Conservation (phyloP, 2,797 vertebrate genomes). For the Micropoecilia bifurca region DNA sequence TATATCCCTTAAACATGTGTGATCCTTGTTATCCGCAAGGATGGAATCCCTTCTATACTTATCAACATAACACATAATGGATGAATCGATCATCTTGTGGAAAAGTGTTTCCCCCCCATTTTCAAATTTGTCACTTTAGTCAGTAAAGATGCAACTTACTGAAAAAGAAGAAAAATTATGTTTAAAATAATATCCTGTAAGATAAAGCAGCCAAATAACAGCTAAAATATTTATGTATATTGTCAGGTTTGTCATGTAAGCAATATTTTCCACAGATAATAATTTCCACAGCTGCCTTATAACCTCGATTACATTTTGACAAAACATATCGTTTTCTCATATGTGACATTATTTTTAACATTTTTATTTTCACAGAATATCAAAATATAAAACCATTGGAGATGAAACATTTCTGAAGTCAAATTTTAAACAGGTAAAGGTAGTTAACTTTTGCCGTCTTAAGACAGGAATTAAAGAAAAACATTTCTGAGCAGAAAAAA, state of each 20-base stretch:
- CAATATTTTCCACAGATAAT: background rate
- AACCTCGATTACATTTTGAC: background rate
- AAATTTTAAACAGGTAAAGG: background rate
- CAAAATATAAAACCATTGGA: background rate
- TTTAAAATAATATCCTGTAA: too few species aligned
- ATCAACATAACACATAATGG: too few species aligned
- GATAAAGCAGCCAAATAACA: background rate
- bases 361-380: background rate
- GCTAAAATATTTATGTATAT: background rate
- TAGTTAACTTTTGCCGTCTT: background rate
- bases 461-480: background rate
- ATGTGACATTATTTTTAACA: background rate
- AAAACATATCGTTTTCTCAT: background rate
- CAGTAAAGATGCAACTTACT: too few species aligned
- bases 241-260: background rate
- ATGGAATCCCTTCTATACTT: too few species aligned
- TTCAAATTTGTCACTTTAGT: too few species aligned
- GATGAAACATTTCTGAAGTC: background rate
- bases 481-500: background rate
- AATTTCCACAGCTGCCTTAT: background rate
- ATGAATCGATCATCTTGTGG: too few species aligned
- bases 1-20: too few species aligned
- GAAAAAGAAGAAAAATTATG: too few species aligned
- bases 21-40: too few species aligned
- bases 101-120: too few species aligned